Conservation (phyloP, 2,113 vertebrate genomes). For the Sialia sialis region DNA sequence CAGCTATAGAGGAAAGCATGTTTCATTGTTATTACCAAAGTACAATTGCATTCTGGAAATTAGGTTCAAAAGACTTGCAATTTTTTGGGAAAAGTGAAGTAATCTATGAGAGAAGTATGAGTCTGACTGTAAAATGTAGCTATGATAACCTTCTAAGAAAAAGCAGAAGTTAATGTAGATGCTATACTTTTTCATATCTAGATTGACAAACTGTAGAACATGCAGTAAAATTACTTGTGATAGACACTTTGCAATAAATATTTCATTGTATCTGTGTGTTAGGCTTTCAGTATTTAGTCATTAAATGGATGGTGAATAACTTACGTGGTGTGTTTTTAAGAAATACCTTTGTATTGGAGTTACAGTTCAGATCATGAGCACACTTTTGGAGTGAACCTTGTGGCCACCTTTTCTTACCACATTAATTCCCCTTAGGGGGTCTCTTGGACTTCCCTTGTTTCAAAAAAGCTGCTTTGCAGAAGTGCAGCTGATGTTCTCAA, state of each 20-base stretch:
- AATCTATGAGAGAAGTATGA: background rate
- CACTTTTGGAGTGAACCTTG: background rate
- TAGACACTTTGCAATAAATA: background rate
- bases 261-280: background rate
- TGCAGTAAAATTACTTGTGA: background rate
- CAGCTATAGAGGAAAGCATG: background rate
- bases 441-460: background rate
- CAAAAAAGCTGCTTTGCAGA: background rate
- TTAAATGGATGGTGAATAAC: background rate
- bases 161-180: background rate
- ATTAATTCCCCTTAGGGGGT: background rate
- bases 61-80: background rate
- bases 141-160: background rate
- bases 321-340: background rate
- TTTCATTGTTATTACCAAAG: background rate
- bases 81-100: background rate
- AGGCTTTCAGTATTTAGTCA: background rate
- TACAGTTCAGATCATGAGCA: background rate
- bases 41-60: background rate
- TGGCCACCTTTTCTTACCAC: background rate
- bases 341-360: background rate
- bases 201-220: background rate
- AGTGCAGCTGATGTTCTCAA: background rate
- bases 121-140: background rate
- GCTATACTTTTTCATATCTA: background rate